Conservation (phyloP, 2,113 vertebrate genomes). For the Embiotoca jacksoni region DNA sequence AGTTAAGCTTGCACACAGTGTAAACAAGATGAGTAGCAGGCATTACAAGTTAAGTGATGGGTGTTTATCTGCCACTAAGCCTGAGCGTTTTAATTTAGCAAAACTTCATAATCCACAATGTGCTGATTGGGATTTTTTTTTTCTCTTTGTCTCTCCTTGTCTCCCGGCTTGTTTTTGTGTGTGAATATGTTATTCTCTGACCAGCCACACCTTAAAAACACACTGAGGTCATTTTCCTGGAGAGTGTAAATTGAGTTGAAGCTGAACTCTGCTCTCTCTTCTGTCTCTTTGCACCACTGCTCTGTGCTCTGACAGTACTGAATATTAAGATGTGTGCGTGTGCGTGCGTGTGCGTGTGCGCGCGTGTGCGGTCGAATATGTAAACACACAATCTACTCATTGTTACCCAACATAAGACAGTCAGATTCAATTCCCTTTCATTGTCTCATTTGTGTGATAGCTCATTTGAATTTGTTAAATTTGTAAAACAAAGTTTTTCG, state of each 20-base stretch:
- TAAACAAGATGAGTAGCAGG: constrained; percentile 56
- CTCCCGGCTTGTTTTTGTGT: constrained; percentile 21
- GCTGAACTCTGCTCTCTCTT: constrained; percentile 40
- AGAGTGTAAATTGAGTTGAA: constrained; percentile 58
- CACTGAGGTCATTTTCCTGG: constrained; percentile 76
- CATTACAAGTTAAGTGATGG: constrained; percentile 20
- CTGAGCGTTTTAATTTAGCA: constrained; percentile 7
- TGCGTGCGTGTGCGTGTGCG: no score
- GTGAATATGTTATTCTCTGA: constrained; percentile 54
- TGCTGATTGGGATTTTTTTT: constrained; percentile 16
- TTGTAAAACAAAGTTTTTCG: neutral
- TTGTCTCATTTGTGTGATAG: no score
- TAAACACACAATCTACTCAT: constrained; percentile 14
- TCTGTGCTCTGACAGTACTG: constrained; percentile 1
- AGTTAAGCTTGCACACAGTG: constrained; percentile 25
- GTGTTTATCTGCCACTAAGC: constrained; percentile 51
- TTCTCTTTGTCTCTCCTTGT: constrained; percentile 16
- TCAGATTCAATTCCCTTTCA: neutral
- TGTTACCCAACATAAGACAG: neutral
- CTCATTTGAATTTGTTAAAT: neutral
- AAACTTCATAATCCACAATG: constrained; percentile 27
- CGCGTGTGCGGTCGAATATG: neutral
- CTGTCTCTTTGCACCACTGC: constrained; percentile 1
- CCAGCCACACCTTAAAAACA: constrained; percentile 73
- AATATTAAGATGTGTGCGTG: constrained; percentile 13